Conservation (phyloP, 1,140 invertebrate species). For the Drosophila melanogaster region DNA sequence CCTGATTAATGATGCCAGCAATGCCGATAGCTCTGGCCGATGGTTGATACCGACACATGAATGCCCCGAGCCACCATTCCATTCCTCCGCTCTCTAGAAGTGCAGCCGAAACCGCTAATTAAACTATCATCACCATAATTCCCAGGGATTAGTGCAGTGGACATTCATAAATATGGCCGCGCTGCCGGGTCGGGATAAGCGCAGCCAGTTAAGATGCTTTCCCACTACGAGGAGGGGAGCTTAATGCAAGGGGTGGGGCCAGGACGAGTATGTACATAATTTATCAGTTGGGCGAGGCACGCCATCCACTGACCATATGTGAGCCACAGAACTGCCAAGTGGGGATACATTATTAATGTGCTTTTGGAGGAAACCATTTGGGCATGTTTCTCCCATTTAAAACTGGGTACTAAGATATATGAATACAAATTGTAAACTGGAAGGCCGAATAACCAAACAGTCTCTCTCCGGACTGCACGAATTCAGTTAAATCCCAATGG, state of each 20-base stretch:
- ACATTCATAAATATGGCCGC: background rate
- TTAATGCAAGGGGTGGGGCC: background rate
- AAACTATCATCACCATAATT: slow-evolving; percentile 35
- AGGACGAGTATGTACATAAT: slow-evolving; percentile 10
- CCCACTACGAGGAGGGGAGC: slow-evolving; percentile 7
- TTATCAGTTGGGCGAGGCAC: background rate
- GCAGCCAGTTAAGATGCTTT: slow-evolving; percentile 13
- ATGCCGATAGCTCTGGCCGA: background rate
- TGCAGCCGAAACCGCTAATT: slow-evolving; percentile 39
- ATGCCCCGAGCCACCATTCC: background rate
- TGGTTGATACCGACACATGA: too few species aligned
- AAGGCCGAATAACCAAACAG: too few species aligned
- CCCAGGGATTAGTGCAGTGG: slow-evolving; percentile 20
- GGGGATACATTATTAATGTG: slow-evolving; percentile 19
- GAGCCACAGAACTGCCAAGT: slow-evolving; percentile 1
- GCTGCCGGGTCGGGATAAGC: slow-evolving; percentile 11
- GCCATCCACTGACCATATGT: background rate
- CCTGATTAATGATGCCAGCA: slow-evolving; percentile 67
- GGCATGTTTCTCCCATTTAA: background rate
- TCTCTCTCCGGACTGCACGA: background rate
- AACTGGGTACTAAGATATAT: too few species aligned
- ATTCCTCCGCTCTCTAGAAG: background rate
- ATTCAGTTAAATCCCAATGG: background rate
- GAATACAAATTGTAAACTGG: too few species aligned
- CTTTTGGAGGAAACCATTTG: background rate